Base-by-base conservation (phyloP, 2,113 vertebrate species). In the human (Homo sapiens) region DNA sequence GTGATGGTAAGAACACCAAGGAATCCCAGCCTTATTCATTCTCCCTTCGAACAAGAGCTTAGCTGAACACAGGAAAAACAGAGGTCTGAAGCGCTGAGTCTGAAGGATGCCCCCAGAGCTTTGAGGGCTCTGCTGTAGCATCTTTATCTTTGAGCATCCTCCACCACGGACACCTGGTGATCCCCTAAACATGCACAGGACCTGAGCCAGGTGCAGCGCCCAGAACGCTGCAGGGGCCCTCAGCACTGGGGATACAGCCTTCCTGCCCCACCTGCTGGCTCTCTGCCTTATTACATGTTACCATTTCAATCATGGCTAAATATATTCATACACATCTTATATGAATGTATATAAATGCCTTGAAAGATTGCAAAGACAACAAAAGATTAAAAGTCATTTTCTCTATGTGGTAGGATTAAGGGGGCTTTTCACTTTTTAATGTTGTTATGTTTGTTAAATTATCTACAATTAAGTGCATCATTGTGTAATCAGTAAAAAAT, bases 211-310 rank as follows among this genome's bases (percentile, higher is more conserved):
- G 16, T 35, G 59, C 18, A 0, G n/a, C 20, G 12, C 12, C 82
- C 30, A 1, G 6, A 52, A 11, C 12, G 45, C 73, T 0, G 40
- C 52, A 20, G 25, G 1, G n/a, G 30, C 35, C 1, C 0, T 17
- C 17, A 7, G 30, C 1, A 13, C 40, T 7, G 20, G 6, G 23
- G 25, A 68, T 1, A 25, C 66, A 22, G 45, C n/a, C 61, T 80
- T 68, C 84, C 43, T 1, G 2, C 23, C 35, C 90, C 86, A 59
- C 75, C 95, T 96, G 70, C 76, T 96, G 93, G 78, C 52, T 12
- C 0, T 52, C 10, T 35, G 1, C 45, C 13, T 11, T 80, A 23
- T 59, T 92, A n/a, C 88, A 45, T 27, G 23, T 57, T 40, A 32
- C 45, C 55, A 32, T 86, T 50, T 48, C 90, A 55, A 35, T 89